Conservation (phyloP, 30 jellyfish, hydroid and myxozoan genomes). For the Turritopsis rubra region DNA sequence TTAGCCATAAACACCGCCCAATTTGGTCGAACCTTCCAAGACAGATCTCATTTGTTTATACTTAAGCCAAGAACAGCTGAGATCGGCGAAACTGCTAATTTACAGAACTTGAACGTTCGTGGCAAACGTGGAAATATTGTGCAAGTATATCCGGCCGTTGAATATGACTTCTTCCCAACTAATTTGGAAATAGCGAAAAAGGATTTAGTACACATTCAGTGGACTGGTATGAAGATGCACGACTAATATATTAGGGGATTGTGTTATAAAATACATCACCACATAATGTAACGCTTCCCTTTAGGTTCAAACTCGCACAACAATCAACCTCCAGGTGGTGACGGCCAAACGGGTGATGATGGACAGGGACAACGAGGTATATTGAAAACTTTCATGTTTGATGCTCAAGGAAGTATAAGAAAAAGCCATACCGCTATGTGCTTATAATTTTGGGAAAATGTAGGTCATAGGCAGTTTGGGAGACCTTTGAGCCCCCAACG, state of each 20-base stretch:
- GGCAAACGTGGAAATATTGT: conserved; percentile 97
- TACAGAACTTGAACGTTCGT: conserved; percentile 74
- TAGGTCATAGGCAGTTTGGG: no score
- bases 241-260: no score
- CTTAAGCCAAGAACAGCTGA: conserved; percentile 44
- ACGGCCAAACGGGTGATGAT: conserved; percentile 96
- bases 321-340: conserved; percentile 86
- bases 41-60: conserved; percentile 75
- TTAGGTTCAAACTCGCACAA: conserved; percentile 87
- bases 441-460: no score
- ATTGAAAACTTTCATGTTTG: no score
- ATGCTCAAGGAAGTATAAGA: no score
- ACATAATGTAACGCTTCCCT: no score
- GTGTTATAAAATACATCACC: no score
- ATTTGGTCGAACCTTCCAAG: conserved; percentile 95
- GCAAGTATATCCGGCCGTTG: conserved; percentile 95
- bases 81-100: neutral
- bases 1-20: conserved; percentile 97
- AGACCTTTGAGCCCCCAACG: no score
- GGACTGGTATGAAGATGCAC: conserved; percentile 62
- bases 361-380: conserved; percentile 94
- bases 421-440: no score
- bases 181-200: conserved; percentile 46
- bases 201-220: conserved; percentile 73
- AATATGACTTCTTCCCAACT: conserved; percentile 89